Evolutionary conservation across 2,113 vertebrate species (phyloP).

Genomic region (Lethenteron camtschaticum): DNA sequence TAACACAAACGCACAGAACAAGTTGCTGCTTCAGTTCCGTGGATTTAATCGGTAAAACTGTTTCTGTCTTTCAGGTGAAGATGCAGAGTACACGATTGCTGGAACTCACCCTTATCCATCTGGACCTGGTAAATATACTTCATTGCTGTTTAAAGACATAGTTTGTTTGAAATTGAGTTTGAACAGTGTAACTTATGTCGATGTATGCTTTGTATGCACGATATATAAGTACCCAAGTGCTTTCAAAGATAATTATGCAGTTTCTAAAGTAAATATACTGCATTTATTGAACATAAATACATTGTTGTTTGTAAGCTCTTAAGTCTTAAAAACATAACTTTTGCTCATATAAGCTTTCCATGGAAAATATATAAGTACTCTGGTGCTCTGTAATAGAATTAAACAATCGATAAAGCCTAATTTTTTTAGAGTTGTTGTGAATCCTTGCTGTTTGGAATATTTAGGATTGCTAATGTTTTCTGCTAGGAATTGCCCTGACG

Average conservation of each 20-base stretch:
- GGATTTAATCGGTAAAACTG: background rate
- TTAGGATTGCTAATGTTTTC: background rate
- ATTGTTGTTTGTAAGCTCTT: too few relatives aligned
- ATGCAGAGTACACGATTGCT: conserved; percentile 71
- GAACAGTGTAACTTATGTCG: too few relatives aligned
- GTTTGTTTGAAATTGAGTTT: too few relatives aligned
- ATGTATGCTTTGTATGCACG: too few relatives aligned
- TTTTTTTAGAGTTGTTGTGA: background rate
- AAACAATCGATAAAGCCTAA: background rate
- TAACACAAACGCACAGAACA: too few relatives aligned
- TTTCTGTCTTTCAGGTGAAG: conserved; percentile 26
- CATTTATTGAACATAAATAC: too few relatives aligned
- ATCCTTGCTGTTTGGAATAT: background rate
- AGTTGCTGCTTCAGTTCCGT: too few relatives aligned
- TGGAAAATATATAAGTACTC: background rate
- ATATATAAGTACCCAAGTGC: too few relatives aligned
- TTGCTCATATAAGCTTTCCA: background rate
- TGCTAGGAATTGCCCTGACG: conserved; percentile 58
- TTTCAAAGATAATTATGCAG: too few relatives aligned
- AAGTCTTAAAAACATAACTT: too few relatives aligned
- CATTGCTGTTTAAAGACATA: too few relatives aligned
- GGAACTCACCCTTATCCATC: conserved; percentile 89
- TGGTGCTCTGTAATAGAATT: background rate
- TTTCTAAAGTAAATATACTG: too few relatives aligned
- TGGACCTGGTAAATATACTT: conserved; percentile 41